Evolutionary conservation across 2,888 invertebrate species (phyloP).

Genomic region (Apotomis turbidana): DNA sequence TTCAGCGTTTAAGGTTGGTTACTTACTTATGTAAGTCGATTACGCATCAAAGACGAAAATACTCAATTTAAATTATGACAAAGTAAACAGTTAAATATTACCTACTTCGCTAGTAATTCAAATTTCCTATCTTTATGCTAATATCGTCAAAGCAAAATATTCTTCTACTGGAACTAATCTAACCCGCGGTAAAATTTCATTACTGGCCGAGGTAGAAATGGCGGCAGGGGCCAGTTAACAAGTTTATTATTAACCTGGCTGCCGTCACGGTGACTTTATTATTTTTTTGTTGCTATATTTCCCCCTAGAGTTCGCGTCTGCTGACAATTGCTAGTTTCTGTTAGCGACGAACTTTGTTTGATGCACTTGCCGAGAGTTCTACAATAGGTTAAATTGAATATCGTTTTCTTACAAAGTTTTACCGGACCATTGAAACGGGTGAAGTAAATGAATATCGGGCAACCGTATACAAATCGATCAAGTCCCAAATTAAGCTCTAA

Average conservation of each 20-base stretch:
- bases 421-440: not conserved
- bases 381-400: not conserved
- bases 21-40: too few species aligned
- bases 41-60: too few species aligned
- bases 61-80: too few species aligned
- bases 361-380: constrained; percentile 2
- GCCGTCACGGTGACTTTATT: constrained; percentile 26
- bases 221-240: constrained; percentile 32
- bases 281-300: constrained; percentile 31
- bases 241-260: constrained; percentile 39
- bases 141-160: not conserved
- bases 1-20: too few species aligned
- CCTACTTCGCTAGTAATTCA: not conserved
- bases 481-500: too few species aligned
- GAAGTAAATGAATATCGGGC: too few species aligned
- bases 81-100: not conserved
- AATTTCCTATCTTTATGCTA: not conserved
- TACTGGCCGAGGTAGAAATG: constrained; percentile 13
- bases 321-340: constrained; percentile 25
- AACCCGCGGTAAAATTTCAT: constrained; percentile 27
- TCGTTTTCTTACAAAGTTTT: not conserved
- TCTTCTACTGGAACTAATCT: constrained; percentile 12
- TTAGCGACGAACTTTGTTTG: constrained; percentile 9
- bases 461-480: too few species aligned
- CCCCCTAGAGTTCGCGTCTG: constrained; percentile 17